Conservation (phyloP, 1,140 invertebrate species). For the Drosophila pruinosa region DNA sequence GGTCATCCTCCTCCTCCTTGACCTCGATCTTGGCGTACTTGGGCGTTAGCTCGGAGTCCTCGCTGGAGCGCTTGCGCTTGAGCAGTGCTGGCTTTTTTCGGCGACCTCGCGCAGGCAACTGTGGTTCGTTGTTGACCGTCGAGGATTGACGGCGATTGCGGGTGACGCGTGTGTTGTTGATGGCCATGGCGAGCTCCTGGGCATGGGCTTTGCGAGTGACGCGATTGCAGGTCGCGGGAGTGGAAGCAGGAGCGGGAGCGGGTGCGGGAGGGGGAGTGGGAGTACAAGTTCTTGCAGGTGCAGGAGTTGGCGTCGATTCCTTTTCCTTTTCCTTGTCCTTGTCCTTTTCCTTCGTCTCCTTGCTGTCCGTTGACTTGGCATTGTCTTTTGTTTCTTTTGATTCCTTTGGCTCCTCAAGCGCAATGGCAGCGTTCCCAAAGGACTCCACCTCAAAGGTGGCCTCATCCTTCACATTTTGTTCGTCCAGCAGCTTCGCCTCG, state of each 20-base stretch:
- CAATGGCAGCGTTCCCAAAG: no score
- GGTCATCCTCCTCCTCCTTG: constrained; percentile 39
- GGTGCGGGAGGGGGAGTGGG: constrained; percentile 24
- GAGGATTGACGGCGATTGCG: constrained; percentile 69
- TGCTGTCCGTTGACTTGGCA: constrained; percentile 10
- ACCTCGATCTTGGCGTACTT: constrained; percentile 64
- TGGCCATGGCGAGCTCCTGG: constrained; percentile 64
- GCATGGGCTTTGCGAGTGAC: constrained; percentile 76
- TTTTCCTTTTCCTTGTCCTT: constrained; percentile 19
- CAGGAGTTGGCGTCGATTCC: constrained; percentile 4
- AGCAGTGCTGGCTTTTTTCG: constrained; percentile 34
- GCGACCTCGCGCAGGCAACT: constrained; percentile 35
- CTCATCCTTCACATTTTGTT: constrained; percentile 41
- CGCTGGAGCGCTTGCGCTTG: constrained; percentile 71
- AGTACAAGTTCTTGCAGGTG: background rate
- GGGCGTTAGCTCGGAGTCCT: constrained; percentile 25
- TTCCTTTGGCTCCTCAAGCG: constrained; percentile 44
- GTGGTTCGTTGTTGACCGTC: constrained; percentile 19
- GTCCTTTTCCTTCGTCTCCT: constrained; percentile 14
- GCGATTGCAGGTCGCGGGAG: constrained; percentile 51
- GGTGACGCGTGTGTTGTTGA: constrained; percentile 65
- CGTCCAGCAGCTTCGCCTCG: constrained; percentile 50
- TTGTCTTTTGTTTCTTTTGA: constrained; percentile 70
- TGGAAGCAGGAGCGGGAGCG: background rate
- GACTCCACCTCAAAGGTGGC: constrained; percentile 10